phyloP scores from a whole-genome alignment of 2,113 vertebrate genomes.

The Romanogobio albipinnatus region DNA sequence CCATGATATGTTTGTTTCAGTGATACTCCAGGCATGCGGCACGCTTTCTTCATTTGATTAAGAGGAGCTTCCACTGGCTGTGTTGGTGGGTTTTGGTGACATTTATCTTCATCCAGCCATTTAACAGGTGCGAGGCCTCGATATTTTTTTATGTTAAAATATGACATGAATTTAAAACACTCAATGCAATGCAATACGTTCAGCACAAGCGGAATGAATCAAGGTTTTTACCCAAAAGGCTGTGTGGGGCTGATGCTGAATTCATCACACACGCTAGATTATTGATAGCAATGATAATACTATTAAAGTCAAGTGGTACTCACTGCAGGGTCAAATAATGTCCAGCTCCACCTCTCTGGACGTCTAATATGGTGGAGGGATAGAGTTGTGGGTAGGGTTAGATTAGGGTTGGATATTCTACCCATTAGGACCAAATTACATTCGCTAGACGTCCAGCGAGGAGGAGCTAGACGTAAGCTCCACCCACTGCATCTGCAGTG shows the following conservation, averaged over 20 bases:
- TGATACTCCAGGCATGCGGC: conserved; percentile 12
- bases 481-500: too few relatives aligned
- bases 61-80: background rate
- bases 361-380: too few relatives aligned
- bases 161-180: conserved; percentile 10
- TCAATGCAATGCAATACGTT: background rate
- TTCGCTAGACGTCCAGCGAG: too few relatives aligned
- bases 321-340: too few relatives aligned
- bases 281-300: background rate
- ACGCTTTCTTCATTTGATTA: background rate
- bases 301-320: background rate
- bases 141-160: background rate
- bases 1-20: conserved; percentile 19
- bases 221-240: background rate
- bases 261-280: background rate
- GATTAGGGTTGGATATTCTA: too few relatives aligned
- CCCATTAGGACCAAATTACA: too few relatives aligned
- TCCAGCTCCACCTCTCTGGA: too few relatives aligned
- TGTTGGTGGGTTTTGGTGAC: background rate
- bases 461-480: too few relatives aligned
- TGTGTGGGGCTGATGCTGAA: background rate
- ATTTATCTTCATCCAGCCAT: background rate
- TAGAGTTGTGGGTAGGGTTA: too few relatives aligned
- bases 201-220: background rate
- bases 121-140: background rate